phyloP scores from a whole-genome alignment of 30 jellyfish, hydroid and myxozoan species.

The Calvadosia cruxmelitensis region DNA sequence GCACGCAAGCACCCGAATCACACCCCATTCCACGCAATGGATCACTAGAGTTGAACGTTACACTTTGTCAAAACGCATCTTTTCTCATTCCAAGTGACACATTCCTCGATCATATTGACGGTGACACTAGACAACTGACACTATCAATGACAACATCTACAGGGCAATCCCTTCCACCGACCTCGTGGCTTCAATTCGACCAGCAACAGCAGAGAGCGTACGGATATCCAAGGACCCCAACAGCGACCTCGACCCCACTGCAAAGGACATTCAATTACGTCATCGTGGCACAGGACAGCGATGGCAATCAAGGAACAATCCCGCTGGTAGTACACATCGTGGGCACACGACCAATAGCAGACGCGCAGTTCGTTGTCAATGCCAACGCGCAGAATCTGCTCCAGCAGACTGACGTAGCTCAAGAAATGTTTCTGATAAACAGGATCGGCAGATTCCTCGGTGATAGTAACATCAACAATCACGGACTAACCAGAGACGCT shows the following conservation, averaged over 20 bases:
- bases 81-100: not conserved
- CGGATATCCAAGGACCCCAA: constrained; percentile 35
- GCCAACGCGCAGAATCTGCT: not conserved
- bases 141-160: constrained; percentile 19
- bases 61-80: not conserved
- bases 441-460: constrained; percentile 32
- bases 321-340: not conserved
- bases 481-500: constrained; percentile 15
- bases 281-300: not conserved
- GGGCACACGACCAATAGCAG: not conserved
- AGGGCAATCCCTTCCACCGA: constrained; percentile 2
- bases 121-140: constrained; percentile 25
- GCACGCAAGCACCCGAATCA: not conserved
- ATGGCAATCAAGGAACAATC: not conserved
- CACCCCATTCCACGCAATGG: not conserved
- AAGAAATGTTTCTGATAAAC: constrained; percentile 19
- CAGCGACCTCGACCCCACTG: not conserved
- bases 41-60: not conserved
- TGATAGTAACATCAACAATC: constrained; percentile 27
- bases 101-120: constrained; percentile 19
- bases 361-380: not conserved
- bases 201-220: constrained; percentile 19
- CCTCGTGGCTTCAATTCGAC: constrained; percentile 42
- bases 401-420: constrained; percentile 12
- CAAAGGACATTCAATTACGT: constrained; percentile 1